phyloP scores from a whole-genome alignment of 1,140 invertebrate species.

The Apis mellifera region DNA sequence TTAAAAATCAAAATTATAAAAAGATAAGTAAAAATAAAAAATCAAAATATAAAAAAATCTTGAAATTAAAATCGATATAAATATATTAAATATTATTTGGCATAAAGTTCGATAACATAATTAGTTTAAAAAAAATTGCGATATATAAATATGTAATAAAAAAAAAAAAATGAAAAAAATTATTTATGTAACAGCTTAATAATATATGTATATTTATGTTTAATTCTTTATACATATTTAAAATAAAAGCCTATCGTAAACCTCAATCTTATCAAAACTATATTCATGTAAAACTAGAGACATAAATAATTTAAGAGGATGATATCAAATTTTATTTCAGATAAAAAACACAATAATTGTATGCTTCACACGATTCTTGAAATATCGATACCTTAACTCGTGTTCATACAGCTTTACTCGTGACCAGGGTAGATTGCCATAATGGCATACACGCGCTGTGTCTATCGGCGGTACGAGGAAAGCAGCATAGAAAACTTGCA shows the following conservation, averaged over 20 bases:
- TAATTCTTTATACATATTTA: neutral
- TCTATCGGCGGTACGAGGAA: slow-evolving; percentile 51
- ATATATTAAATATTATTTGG: neutral
- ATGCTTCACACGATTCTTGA: slow-evolving; percentile 17
- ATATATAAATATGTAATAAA: neutral
- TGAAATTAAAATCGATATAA: neutral
- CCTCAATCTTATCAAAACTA: slow-evolving; percentile 13
- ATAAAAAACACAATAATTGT: slow-evolving; percentile 22
- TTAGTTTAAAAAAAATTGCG: neutral
- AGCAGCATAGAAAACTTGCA: slow-evolving; percentile 59
- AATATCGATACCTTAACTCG: slow-evolving; percentile 37
- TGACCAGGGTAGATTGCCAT: slow-evolving; percentile 43
- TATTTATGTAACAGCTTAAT: neutral
- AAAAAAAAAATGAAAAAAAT: neutral
- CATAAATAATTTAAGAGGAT: neutral
- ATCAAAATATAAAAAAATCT: neutral
- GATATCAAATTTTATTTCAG: neutral
- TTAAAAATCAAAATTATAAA: neutral
- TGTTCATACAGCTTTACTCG: slow-evolving; percentile 55
- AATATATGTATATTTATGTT: neutral
- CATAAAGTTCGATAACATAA: neutral
- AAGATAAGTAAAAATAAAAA: neutral
- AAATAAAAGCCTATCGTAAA: neutral
- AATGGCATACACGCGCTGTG: slow-evolving; percentile 55
- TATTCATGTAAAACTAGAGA: neutral